A percentile compares a stretch with the other conserved stretches of the same genome.
Evolutionary conservation across 2,113 vertebrate genomes (phyloP).

Genomic region (Phocoena sinus): DNA sequence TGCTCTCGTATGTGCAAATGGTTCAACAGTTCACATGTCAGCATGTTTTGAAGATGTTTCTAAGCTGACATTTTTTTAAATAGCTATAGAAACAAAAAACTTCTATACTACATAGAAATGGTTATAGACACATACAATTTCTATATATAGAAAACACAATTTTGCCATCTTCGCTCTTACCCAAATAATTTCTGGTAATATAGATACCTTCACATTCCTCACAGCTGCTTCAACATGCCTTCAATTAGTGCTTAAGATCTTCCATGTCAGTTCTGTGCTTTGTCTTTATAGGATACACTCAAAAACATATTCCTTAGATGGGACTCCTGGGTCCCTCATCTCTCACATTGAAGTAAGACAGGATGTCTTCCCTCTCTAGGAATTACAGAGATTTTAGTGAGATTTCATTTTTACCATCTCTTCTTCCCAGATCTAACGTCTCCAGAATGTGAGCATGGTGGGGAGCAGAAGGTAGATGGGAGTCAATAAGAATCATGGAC

Average conservation of each 20-base stretch:
- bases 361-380: neutral
- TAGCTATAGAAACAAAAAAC: neutral
- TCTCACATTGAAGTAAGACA: neutral
- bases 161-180: neutral
- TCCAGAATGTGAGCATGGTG: neutral
- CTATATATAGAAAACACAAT: neutral
- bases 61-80: neutral
- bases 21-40: neutral
- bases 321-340: neutral
- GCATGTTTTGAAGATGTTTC: neutral
- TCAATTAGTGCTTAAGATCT: accelerated
- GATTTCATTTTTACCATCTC: neutral
- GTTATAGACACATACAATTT: neutral
- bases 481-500: neutral
- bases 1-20: neutral
- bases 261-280: neutral
- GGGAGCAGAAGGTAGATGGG: accelerated
- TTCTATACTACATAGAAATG: neutral
- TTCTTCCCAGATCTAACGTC: neutral
- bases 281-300: neutral
- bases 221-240: neutral
- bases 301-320: neutral
- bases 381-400: neutral
- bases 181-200: neutral
- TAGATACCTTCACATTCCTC: neutral